phyloP scores from a whole-genome alignment of 2,888 invertebrate genomes.

The Hydropsyche betteni region DNA sequence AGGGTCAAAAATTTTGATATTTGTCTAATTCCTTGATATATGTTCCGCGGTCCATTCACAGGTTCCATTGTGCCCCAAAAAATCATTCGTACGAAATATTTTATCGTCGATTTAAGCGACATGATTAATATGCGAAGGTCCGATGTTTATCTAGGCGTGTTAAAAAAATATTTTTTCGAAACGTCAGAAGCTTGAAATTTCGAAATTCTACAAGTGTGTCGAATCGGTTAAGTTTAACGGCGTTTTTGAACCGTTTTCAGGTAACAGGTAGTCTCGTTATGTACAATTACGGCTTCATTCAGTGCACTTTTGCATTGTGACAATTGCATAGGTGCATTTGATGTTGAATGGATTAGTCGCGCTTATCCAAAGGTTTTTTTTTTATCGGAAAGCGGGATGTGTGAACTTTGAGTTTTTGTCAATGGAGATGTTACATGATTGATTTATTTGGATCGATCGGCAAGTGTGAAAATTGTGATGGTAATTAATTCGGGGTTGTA shows the following conservation, averaged over 20 bases:
- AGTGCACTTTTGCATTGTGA: not conserved
- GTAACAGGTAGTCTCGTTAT: not conserved
- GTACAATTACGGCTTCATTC: conserved; percentile 10
- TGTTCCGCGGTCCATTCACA: conserved; percentile 8
- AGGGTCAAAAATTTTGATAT: conserved; percentile 36
- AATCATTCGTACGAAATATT: conserved; percentile 16
- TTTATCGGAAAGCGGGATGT: too few species aligned
- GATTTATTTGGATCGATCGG: too few species aligned
- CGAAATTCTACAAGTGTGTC: not conserved
- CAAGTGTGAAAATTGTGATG: too few species aligned
- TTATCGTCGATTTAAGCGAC: conserved; percentile 23
- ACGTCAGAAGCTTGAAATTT: not conserved
- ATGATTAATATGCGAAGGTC: conserved; percentile 29
- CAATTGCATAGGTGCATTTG: not conserved
- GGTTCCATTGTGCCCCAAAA: conserved; percentile 1
- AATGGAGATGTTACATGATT: too few species aligned
- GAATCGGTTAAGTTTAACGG: not conserved
- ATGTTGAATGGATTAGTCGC: conserved; percentile 1
- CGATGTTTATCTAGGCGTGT: conserved; percentile 7
- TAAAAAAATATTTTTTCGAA: not conserved
- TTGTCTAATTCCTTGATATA: conserved; percentile 37
- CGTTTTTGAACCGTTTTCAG: not conserved
- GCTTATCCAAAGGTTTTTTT: not conserved
- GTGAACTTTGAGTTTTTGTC: too few species aligned
- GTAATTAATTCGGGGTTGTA: too few species aligned